phyloP scores from a whole-genome alignment of 2,888 invertebrate species.

The Choristoneura rosaceana region DNA sequence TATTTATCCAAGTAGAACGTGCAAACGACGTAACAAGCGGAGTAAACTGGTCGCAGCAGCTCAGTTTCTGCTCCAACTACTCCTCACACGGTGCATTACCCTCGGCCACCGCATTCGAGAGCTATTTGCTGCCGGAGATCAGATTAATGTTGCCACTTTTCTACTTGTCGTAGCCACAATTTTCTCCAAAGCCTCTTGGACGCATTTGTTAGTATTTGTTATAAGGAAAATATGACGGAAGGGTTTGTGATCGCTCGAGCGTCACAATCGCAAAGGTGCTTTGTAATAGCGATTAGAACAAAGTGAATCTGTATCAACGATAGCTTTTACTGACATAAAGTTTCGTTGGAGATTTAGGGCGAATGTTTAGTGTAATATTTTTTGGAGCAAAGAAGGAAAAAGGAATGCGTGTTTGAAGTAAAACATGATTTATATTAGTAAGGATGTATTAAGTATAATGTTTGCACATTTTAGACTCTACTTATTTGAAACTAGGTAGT shows the following conservation, averaged over 20 bases:
- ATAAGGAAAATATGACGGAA: conserved; percentile 2
- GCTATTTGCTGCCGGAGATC: conserved; percentile 79
- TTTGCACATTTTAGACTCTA: too few species aligned
- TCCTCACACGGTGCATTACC: conserved; percentile 80
- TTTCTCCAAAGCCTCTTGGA: conserved; percentile 51
- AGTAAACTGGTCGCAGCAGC: conserved; percentile 60
- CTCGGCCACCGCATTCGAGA: conserved; percentile 79
- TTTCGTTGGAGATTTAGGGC: background rate
- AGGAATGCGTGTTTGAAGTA: background rate
- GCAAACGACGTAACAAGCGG: conserved; percentile 44
- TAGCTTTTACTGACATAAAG: conserved; percentile 2
- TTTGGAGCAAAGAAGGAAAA: background rate
- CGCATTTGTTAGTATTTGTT: conserved; percentile 51
- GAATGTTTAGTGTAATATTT: conserved; percentile 1
- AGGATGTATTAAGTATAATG: too few species aligned
- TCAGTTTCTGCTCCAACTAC: conserved; percentile 75
- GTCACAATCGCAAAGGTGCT: conserved; percentile 6
- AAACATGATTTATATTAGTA: background rate
- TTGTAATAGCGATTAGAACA: conserved; percentile 10
- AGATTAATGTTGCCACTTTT: conserved; percentile 84
- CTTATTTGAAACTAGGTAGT: too few species aligned
- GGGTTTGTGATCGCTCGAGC: conserved; percentile 5
- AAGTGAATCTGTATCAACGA: conserved; percentile 2
- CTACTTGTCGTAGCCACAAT: conserved; percentile 76
- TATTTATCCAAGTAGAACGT: background rate